Base-by-base conservation (phyloP, 2,888 invertebrate genomes). In the Xestia rhomboidea region DNA sequence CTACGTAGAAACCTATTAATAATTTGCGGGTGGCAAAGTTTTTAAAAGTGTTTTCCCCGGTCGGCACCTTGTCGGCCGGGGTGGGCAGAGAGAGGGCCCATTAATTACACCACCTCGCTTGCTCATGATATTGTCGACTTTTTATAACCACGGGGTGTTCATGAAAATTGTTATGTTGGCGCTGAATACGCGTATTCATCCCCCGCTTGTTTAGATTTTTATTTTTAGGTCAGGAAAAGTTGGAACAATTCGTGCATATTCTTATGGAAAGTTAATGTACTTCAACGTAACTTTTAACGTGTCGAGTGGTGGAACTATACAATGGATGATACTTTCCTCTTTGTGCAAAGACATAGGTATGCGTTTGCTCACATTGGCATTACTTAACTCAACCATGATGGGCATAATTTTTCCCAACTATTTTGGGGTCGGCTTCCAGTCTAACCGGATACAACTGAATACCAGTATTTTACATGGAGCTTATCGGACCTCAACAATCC, bases 1-100 rank as follows among this genome's bases (percentile, higher is more conserved):
- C 94, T 90, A 86, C 91, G 91, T 90, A 91, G 91, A 90, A 95
- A 96, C 95, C 96, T 96, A 96, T 96, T 96, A 96, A 96, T 96
- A 96, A 96, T 95, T 89, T 92, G 92, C 93, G 95, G 94, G 91
- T 93, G 94, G 92, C 83, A 94, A 96, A 96, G 92, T 95, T 96
- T 93, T 94, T 94, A 93, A 95, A 95, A 96, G 95, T 96, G 95
- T 95, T 95, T 94, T 92, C 93, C 91, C 89, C 88, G 84, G 81
- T 84, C 88, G 88, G 91, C 92, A 90, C 93, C 92, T 91, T 89
- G 89, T 90, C 87, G 89, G 90, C 82, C 85, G 77, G 75, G 80
- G 76, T 62, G 78, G 69, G 74, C 79, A 76, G 64, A 77, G 64
- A 77, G 73, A 82, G 76, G 83, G 81, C 84, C 91, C 93, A 93